A percentile compares a stretch with the other conserved stretches of the same genome.
Evolutionary conservation across 2,797 vertebrate species (phyloP).

Genomic region (Amphiprion clarkii): DNA sequence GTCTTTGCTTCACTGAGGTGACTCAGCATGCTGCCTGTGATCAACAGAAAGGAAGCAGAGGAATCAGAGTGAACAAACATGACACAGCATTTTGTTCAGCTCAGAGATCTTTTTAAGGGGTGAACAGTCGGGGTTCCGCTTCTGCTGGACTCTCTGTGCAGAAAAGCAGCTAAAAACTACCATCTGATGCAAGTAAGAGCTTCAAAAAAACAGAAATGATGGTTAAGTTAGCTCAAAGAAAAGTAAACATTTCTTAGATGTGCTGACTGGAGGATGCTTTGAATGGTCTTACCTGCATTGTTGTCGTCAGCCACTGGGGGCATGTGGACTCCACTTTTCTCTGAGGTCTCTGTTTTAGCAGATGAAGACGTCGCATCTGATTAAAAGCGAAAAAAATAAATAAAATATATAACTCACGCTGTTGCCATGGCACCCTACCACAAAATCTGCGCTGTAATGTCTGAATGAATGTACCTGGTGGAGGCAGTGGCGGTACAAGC

Average conservation of each 20-base stretch:
- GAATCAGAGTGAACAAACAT: background rate
- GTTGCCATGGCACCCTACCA: background rate
- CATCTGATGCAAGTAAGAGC: background rate
- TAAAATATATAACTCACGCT: background rate
- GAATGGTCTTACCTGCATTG: constrained; percentile 57
- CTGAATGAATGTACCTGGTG: constrained; percentile 65
- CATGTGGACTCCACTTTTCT: constrained; percentile 25
- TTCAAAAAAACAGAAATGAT: background rate
- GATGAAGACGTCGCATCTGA: constrained; percentile 53
- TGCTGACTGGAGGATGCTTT: background rate
- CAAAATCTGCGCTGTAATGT: background rate
- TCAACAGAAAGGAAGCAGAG: background rate
- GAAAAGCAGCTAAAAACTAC: background rate
- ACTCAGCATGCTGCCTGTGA: constrained; percentile 86
- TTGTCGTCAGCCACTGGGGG: constrained; percentile 57
- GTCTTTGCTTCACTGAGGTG: constrained; percentile 84
- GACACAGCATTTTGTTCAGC: constrained; percentile 7
- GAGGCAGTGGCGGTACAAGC: constrained; percentile 59
- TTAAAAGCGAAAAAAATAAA: constrained; percentile 1
- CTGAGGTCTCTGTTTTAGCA: constrained; percentile 40
- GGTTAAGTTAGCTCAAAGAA: background rate
- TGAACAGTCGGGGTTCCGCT: background rate
- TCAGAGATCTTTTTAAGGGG: background rate
- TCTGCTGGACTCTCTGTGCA: background rate
- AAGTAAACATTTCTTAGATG: background rate